phyloP scores from a whole-genome alignment of 2,113 vertebrate species.

The Rhombomys opimus region DNA sequence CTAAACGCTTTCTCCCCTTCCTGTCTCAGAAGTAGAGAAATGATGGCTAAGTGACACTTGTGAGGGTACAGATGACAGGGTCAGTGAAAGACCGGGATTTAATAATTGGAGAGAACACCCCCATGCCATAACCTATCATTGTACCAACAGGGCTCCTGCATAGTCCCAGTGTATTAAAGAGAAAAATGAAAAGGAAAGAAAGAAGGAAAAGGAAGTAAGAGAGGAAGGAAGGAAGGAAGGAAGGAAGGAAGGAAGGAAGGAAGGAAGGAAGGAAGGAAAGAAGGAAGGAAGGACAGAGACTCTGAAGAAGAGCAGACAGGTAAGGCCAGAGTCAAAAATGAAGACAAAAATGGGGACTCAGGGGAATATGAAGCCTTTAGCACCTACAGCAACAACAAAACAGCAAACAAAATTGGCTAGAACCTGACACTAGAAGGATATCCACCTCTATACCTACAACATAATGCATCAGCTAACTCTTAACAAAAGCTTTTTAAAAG shows the following conservation, averaged over 20 bases:
- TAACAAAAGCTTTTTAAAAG: not conserved
- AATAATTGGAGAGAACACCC: not conserved
- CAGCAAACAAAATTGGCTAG: not conserved
- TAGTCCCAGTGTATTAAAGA: not conserved
- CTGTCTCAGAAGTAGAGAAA: not conserved
- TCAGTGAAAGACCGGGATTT: not conserved
- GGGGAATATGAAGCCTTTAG: not conserved
- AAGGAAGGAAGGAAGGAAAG: not conserved
- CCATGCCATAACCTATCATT: not conserved
- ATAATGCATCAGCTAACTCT: not conserved
- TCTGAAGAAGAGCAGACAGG: not conserved
- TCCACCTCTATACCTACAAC: not conserved
- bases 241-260: not conserved
- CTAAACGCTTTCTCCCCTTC: not conserved
- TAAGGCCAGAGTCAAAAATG: not conserved
- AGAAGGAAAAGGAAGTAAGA: too few species aligned
- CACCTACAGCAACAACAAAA: not conserved
- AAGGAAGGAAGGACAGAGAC: not conserved
- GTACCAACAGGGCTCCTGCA: too few species aligned
- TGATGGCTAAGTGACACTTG: not conserved
- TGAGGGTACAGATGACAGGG: not conserved
- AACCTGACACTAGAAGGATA: too few species aligned
- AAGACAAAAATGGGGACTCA: not conserved
- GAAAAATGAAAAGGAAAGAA: not conserved
- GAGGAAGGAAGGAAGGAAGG: not conserved